Evolutionary conservation across 2,888 invertebrate species (phyloP).

Genomic region (Parnassius orleans): DNA sequence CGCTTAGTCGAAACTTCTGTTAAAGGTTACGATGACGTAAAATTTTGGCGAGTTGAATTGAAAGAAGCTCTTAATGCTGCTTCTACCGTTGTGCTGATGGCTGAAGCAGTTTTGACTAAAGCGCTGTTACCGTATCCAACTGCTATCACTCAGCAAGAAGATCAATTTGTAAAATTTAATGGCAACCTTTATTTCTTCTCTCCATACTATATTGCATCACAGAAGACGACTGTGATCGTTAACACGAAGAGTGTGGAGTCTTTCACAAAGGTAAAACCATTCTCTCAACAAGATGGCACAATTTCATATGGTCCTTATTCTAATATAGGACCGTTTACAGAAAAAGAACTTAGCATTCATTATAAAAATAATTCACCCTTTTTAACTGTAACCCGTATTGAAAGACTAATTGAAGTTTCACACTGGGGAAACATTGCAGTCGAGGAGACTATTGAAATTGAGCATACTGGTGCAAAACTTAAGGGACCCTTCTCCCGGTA

Average conservation of each 20-base stretch:
- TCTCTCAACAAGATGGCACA: slow-evolving; percentile 87
- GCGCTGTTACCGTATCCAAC: slow-evolving; percentile 91
- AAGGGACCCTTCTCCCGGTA: slow-evolving; percentile 98
- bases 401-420: slow-evolving; percentile 95
- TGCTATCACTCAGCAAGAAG: slow-evolving; percentile 94
- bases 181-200: slow-evolving; percentile 92
- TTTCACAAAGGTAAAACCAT: slow-evolving; percentile 91
- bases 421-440: slow-evolving; percentile 99
- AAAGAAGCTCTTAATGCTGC: slow-evolving; percentile 82
- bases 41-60: slow-evolving; percentile 81
- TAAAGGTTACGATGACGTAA: slow-evolving; percentile 69
- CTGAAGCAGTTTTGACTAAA: slow-evolving; percentile 89
- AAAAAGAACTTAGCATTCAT: slow-evolving; percentile 89
- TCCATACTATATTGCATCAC: slow-evolving; percentile 89
- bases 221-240: slow-evolving; percentile 90
- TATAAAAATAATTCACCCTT: slow-evolving; percentile 98
- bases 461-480: slow-evolving; percentile 95
- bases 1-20: slow-evolving; percentile 75
- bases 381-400: slow-evolving; percentile 93
- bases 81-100: slow-evolving; percentile 79
- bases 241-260: slow-evolving; percentile 90
- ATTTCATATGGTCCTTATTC: slow-evolving; percentile 95
- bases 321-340: slow-evolving; percentile 81
- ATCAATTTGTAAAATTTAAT: slow-evolving; percentile 93
- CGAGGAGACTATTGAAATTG: slow-evolving; percentile 95